Evolutionary conservation across 2,797 vertebrate species (phyloP).

Genomic region (Botia kubotai): DNA sequence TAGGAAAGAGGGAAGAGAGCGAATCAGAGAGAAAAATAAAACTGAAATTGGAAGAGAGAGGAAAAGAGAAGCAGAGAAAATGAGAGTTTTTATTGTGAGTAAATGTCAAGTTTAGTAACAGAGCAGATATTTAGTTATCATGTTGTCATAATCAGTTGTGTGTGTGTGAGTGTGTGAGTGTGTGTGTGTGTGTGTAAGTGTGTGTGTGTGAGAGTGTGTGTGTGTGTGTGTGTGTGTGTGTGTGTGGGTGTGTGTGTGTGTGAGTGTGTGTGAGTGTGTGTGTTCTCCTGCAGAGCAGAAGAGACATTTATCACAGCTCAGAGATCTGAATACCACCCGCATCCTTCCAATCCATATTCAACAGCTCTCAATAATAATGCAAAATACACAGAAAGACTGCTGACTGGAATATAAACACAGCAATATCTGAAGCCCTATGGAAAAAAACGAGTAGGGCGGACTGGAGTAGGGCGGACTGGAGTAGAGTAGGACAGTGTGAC

Average conservation of each 20-base stretch:
- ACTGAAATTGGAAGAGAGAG: no score
- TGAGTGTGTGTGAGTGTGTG: conserved; percentile 38
- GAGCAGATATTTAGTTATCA: neutral
- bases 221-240: no score
- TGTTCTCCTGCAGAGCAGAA: conserved; percentile 14
- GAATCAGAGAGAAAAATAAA: no score
- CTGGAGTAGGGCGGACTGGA: no score
- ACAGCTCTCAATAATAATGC: conserved; percentile 15
- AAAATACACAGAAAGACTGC: conserved; percentile 29
- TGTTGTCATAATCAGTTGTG: conserved; percentile 32
- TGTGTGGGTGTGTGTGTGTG: no score
- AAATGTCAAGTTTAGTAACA: no score
- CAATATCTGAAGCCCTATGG: neutral
- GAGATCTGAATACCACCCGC: conserved; percentile 3
- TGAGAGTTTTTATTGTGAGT: no score
- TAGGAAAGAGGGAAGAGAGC: no score
- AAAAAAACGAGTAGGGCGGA: neutral
- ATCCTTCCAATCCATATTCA: conserved; percentile 34
- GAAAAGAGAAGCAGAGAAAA: no score
- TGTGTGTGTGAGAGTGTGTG: no score
- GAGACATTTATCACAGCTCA: neutral
- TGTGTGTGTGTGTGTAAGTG: no score
- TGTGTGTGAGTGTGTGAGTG: no score
- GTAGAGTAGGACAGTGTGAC: neutral
- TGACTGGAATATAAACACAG: conserved; percentile 22